Evolutionary conservation across 2,888 invertebrate genomes (phyloP), one percentile per base, ranked within the genome.

Genomic region (Caradrina kadenii): DNA sequence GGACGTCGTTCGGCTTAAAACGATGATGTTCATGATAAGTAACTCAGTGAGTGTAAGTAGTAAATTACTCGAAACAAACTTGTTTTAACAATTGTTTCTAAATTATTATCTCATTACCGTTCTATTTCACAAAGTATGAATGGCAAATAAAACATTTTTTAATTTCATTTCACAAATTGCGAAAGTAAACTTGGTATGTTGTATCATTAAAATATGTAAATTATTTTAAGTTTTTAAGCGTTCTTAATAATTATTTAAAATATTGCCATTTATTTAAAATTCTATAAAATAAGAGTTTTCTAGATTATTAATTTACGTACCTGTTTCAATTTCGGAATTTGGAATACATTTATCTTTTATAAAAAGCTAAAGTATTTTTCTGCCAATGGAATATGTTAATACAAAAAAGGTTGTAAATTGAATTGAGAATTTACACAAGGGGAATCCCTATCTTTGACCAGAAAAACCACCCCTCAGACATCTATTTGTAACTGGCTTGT

Each of bases 371-470:
- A 42, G 42, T 15, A 15, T 13, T 42, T 42, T 15, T 42, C 42
- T 45, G 15, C 17, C 45, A 17, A 0, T 45, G 17, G 5, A 5
- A 45, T 17, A 17, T 39, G 13, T 17, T 45, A 15, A 17, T 17
- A 45, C 45, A 17, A 19, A 72, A 67, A 56, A 63, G 39, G 15
- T 26, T 68, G 31, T 78, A 73, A 71, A 76, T 76, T 53, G 60
- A 60, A 59, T 55, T 13, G 7, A 59, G 26, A 75, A 75, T 66
- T 68, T 63, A 72, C 56, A 35, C 56, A 42, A 13, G 55, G 74
- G 70, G 63, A 72, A 67, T 63, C 80, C 69, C 66, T 64, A 54
- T 60, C 26, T 22, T 26, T 26, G 13, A 48, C 10, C 15, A 58
- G 13, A 80, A 61, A 60, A 50, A 53, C 0, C 42, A 45, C 45